These are phyloP conservation scores for Eristalis intricaria DNA, from an alignment of 2,888 invertebrate genomes.

Conservation along the genomic window DNA sequence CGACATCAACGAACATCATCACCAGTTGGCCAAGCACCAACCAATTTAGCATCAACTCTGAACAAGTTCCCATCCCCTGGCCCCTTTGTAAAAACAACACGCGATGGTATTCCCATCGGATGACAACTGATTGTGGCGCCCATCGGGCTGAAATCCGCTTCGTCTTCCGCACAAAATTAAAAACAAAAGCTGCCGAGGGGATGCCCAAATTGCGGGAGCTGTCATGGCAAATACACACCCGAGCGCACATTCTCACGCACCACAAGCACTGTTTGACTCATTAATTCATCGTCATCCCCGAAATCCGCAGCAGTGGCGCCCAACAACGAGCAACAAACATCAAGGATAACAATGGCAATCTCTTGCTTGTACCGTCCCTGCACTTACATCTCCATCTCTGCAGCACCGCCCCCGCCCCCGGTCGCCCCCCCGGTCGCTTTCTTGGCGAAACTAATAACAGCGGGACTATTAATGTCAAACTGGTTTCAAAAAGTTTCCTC, in stretches of 20 bases:
- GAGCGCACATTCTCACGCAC: slow-evolving; percentile 37
- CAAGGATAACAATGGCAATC: slow-evolving; percentile 72
- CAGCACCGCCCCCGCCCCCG: neutral
- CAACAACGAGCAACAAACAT: slow-evolving; percentile 57
- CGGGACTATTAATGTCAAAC: slow-evolving; percentile 72
- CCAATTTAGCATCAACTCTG: slow-evolving; percentile 18
- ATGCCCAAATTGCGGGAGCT: neutral
- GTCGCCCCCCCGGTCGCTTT: slow-evolving; percentile 29
- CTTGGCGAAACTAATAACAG: slow-evolving; percentile 72
- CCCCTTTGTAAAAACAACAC: neutral
- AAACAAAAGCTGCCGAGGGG: slow-evolving; percentile 28
- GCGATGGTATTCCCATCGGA: slow-evolving; percentile 4
- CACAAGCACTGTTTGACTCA: slow-evolving; percentile 47
- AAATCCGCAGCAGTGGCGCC: slow-evolving; percentile 40
- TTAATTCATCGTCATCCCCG: slow-evolving; percentile 65
- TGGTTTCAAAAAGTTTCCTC: slow-evolving; percentile 71
- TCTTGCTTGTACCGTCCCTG: slow-evolving; percentile 62
- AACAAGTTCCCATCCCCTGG: neutral
- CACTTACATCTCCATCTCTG: neutral
- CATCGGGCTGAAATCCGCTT: slow-evolving; percentile 55
- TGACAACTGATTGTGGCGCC: slow-evolving; percentile 62
- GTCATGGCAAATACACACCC: slow-evolving; percentile 44
- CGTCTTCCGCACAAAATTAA: slow-evolving; percentile 64
- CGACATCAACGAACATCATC: slow-evolving; percentile 46
- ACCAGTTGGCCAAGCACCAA: slow-evolving; percentile 57